Conservation (phyloP, 2,888 invertebrate species). For the Crocallis elinguaria region DNA sequence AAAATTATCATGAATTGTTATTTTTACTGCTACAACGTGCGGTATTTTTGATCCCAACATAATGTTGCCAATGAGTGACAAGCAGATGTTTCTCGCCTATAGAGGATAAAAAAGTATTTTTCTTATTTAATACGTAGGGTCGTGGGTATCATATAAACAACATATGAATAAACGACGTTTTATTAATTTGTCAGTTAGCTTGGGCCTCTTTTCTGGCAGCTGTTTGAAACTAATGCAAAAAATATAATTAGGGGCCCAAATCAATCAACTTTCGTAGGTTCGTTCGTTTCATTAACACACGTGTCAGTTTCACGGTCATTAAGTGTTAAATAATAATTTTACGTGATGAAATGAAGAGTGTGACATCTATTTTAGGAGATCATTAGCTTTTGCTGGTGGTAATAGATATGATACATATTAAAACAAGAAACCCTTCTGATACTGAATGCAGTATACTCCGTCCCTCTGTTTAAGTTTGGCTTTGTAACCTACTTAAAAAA, state of each 20-base stretch:
- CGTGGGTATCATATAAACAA: too few species aligned
- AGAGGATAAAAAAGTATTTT: too few species aligned
- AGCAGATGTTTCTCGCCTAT: too few species aligned
- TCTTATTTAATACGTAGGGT: too few species aligned
- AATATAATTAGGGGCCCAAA: constrained; percentile 34
- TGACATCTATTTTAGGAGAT: constrained; percentile 20
- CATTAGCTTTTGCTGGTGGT: not conserved
- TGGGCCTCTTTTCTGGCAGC: constrained; percentile 12
- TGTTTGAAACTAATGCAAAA: constrained; percentile 21
- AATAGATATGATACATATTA: not conserved
- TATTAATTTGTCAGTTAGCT: constrained; percentile 9
- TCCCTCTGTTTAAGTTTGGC: too few species aligned
- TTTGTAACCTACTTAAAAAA: too few species aligned
- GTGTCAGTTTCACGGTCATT: constrained; percentile 27
- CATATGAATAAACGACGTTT: not conserved
- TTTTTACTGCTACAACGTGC: too few species aligned
- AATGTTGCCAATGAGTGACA: too few species aligned
- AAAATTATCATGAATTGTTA: too few species aligned
- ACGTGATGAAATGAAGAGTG: constrained; percentile 26
- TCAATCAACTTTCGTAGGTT: constrained; percentile 30
- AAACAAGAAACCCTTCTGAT: too few species aligned
- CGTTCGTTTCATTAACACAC: constrained; percentile 22
- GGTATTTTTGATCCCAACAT: too few species aligned
- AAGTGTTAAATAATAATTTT: constrained; percentile 23
- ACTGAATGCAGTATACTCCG: too few species aligned